phyloP scores from a whole-genome alignment of 2,113 vertebrate genomes.

The Butorides virescens region DNA sequence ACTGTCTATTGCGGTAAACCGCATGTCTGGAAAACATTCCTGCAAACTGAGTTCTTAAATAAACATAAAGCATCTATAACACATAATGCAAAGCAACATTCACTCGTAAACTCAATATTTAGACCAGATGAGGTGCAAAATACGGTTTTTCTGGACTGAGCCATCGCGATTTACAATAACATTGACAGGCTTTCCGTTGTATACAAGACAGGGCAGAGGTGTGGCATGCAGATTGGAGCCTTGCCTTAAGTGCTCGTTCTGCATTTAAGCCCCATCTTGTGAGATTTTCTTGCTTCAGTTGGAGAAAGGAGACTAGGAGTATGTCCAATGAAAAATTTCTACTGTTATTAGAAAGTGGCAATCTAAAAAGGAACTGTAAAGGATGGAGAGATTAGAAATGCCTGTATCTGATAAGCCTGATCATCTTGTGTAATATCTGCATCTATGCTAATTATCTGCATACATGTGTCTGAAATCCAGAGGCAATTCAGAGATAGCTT shows the following conservation, averaged over 20 bases:
- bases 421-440: slow-evolving; percentile 39
- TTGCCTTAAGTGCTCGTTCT: neutral
- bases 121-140: slow-evolving; percentile 76
- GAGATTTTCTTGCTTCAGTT: neutral
- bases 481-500: neutral
- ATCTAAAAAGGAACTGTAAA: neutral
- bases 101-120: slow-evolving; percentile 75
- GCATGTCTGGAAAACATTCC: slow-evolving; percentile 82
- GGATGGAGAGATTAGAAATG: neutral
- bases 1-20: slow-evolving; percentile 82
- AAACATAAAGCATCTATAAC: slow-evolving; percentile 83
- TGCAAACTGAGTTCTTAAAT: slow-evolving; percentile 81
- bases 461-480: slow-evolving; percentile 27
- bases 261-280: neutral
- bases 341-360: slow-evolving; percentile 31
- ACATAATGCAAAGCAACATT: slow-evolving; percentile 74
- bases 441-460: slow-evolving; percentile 5
- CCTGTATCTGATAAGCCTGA: slow-evolving; percentile 14
- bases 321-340: neutral
- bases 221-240: neutral
- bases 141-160: slow-evolving; percentile 60
- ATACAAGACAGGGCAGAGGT: slow-evolving; percentile 46
- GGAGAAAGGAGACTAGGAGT: neutral
- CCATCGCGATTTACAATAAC: slow-evolving; percentile 51
- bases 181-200: neutral